Base-by-base conservation (phyloP, 2,888 invertebrate genomes). In the Trichogramma evanescens region DNA sequence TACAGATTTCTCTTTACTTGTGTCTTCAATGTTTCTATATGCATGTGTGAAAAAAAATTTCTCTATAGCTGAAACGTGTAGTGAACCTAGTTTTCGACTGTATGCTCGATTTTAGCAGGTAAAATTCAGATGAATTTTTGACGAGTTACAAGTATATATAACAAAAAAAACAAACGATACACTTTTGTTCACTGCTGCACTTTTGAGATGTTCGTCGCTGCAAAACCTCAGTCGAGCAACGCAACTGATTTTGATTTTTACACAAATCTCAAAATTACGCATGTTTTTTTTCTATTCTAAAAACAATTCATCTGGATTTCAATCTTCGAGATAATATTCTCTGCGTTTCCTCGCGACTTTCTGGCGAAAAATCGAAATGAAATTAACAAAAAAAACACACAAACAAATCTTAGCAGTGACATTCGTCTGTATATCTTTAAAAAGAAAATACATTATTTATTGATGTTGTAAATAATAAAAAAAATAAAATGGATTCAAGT, bases 21-120 rank as follows among this genome's bases (percentile, higher is more conserved):
- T 68, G 67, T 69, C 67, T 70, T 72, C 68, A 67, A 69, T 70
- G 70, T 71, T 68, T 69, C 68, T 70, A 69, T 66, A 67, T 70
- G 71, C 71, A 71, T 72, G 72, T 69, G 26, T 26, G 26, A 58
- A 66, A 64, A 65, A 61, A 50, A 64, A 60, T 56, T 65, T 64
- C 64, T 65, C 59, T 64, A 60, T 64, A 62, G 64, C 58, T 62
- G 60, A 60, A 54, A 54, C 55, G 45, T 64, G 55, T 26, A 26
- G 26, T 62, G 57, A 42, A 63, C 52, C 59, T 59, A 62, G 61
- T 55, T 41, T 45, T 63, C 58, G 56, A 62, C 60, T 64, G 56
- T 65, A 61, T 58, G 61, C 65, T 66, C 55, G 63, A 57, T 67
- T 59, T 63, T 26, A 54, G 58, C 62, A 54, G 61, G 54, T 64